Percentiles rank a stretch among this genome's conserved stretches.
phyloP scores from a whole-genome alignment of 2,888 invertebrate species.

The Azorinus chamasolen region DNA sequence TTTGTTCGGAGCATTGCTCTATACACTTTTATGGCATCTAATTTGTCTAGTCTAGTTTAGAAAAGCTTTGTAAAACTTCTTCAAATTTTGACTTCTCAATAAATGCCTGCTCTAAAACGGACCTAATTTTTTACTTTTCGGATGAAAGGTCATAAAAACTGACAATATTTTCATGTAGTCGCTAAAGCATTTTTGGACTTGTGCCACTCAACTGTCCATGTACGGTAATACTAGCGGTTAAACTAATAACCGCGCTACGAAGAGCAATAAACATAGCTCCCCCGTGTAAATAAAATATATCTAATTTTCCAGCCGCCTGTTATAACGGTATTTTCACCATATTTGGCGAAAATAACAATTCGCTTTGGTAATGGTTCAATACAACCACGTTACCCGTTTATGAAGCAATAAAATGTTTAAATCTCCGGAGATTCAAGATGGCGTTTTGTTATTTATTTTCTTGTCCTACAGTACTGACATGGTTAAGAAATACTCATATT shows the following conservation, averaged over 20 bases:
- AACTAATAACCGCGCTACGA: conserved; percentile 23
- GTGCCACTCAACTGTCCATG: background rate
- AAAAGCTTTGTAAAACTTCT: no score
- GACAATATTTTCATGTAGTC: background rate
- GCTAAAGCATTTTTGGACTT: background rate
- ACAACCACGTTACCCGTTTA: conserved; percentile 57
- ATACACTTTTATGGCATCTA: no score
- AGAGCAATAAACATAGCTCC: conserved; percentile 53
- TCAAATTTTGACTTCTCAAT: no score
- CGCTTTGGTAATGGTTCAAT: conserved; percentile 53
- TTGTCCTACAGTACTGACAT: no score
- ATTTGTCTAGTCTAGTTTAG: no score
- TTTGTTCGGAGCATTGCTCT: no score
- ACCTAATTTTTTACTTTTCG: no score
- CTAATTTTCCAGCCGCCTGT: conserved; percentile 62
- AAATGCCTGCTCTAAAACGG: no score
- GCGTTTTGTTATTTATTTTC: conserved; percentile 46
- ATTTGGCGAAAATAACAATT: conserved; percentile 66
- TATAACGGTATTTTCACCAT: conserved; percentile 64
- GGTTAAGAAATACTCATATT: no score
- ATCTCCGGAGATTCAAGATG: conserved; percentile 39
- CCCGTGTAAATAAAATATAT: conserved; percentile 65
- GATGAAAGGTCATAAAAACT: no score
- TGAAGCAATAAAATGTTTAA: conserved; percentile 49
- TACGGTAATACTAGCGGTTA: background rate